A percentile compares a stretch with the other conserved stretches of the same genome.
Evolutionary conservation across 2,797 vertebrate species (phyloP).

Genomic region (Uromys caudimaculatus): DNA sequence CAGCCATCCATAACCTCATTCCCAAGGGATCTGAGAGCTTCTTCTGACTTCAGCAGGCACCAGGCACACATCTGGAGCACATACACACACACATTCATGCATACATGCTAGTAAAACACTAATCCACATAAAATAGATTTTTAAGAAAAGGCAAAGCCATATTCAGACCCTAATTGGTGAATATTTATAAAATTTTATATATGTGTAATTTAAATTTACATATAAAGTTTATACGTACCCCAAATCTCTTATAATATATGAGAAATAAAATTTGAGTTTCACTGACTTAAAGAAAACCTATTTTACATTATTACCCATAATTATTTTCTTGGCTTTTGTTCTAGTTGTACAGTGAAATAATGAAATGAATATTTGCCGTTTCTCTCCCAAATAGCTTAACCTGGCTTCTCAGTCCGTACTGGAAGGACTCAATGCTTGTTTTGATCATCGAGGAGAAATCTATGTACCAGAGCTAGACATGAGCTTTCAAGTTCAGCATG

Average conservation of each 20-base stretch:
- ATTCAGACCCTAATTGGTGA: not conserved
- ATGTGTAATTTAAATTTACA: not conserved
- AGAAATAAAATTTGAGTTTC: slow-evolving; percentile 7
- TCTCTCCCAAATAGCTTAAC: slow-evolving; percentile 91
- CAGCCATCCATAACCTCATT: not conserved
- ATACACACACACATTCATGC: not conserved
- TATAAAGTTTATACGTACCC: not conserved
- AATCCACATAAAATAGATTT: not conserved
- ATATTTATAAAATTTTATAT: not conserved
- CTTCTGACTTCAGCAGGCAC: not conserved
- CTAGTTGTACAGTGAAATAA: not conserved
- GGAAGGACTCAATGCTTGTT: slow-evolving; percentile 98
- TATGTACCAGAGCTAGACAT: slow-evolving; percentile 96
- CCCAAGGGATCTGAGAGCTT: not conserved
- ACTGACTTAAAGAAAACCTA: not conserved
- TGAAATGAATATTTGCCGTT: slow-evolving; percentile 20
- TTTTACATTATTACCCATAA: not conserved
- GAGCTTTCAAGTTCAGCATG: slow-evolving; percentile 96
- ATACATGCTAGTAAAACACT: not conserved
- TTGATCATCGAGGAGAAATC: slow-evolving; percentile 97
- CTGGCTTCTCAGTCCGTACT: slow-evolving; percentile 98
- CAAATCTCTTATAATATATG: not conserved
- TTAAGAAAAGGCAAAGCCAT: not conserved
- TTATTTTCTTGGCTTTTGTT: slow-evolving; percentile 58
- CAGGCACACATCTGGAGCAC: too few species aligned